Evolutionary conservation across 2,888 invertebrate species (phyloP).

Genomic region (Zaprionus obscuricornis): DNA sequence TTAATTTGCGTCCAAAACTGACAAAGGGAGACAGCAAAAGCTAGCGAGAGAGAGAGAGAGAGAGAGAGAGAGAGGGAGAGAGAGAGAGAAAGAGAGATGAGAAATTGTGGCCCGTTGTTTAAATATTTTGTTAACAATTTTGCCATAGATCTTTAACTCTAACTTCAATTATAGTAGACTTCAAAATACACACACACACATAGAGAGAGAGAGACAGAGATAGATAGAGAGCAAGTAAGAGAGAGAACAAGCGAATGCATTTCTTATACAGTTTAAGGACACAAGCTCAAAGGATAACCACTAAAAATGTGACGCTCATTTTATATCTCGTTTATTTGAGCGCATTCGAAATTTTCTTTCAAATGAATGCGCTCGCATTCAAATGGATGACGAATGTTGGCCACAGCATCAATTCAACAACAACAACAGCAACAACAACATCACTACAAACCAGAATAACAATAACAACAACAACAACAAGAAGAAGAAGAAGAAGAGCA

Average conservation of each 20-base stretch:
- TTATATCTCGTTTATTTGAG: conserved; percentile 42
- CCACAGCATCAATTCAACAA: conserved; percentile 26
- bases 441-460: too few relatives aligned
- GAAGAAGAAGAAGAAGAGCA: neutral
- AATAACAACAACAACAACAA: neutral
- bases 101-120: too few relatives aligned
- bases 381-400: conserved; percentile 47
- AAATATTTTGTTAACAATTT: too few relatives aligned
- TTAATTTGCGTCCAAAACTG: conserved; percentile 48
- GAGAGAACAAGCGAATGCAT: too few relatives aligned
- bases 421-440: neutral
- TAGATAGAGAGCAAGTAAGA: too few relatives aligned
- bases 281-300: conserved; percentile 40
- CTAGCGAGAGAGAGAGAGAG: neutral
- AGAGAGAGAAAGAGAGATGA: too few relatives aligned
- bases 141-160: too few relatives aligned
- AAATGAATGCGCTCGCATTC: conserved; percentile 44
- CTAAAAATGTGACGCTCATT: conserved; percentile 44
- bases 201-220: neutral
- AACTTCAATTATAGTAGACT: too few relatives aligned
- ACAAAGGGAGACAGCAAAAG: neutral
- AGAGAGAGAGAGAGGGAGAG: too few relatives aligned
- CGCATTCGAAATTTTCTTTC: conserved; percentile 45
- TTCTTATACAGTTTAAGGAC: too few relatives aligned
- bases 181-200: too few relatives aligned